Evolutionary conservation across 1,140 invertebrate species (phyloP).

Genomic region (Magallana angulata): DNA sequence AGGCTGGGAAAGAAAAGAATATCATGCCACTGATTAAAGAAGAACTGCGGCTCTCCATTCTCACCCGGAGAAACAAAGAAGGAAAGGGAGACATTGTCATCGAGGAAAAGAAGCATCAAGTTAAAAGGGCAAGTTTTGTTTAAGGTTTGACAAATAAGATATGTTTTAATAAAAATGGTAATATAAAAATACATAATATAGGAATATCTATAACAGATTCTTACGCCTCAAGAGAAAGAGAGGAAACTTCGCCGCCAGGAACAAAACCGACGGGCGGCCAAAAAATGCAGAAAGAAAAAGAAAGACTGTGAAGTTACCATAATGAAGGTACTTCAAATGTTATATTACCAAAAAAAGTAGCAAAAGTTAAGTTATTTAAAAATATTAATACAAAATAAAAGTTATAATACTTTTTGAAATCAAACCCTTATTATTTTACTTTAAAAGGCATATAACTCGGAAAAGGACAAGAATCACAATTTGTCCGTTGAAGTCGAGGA

Average conservation of each 20-base stretch:
- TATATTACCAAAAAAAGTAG: neutral
- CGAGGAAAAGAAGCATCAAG: constrained; percentile 36
- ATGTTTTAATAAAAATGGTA: neutral
- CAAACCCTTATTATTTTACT: neutral
- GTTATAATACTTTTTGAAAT: neutral
- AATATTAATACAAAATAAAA: neutral
- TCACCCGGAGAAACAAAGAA: constrained; percentile 28
- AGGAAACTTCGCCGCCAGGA: constrained; percentile 44
- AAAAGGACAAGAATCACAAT: constrained; percentile 7
- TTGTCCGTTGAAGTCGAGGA: neutral
- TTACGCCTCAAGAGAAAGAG: constrained; percentile 37
- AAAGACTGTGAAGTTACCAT: constrained; percentile 33
- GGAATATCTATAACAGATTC: neutral
- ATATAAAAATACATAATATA: neutral
- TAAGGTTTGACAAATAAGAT: neutral
- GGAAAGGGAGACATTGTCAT: constrained; percentile 41
- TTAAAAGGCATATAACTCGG: constrained; percentile 20
- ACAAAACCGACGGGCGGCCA: constrained; percentile 47
- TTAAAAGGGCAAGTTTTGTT: constrained; percentile 41
- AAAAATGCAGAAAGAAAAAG: constrained; percentile 47
- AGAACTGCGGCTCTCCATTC: constrained; percentile 43
- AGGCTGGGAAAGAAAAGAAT: neutral
- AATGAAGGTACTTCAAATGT: constrained; percentile 22
- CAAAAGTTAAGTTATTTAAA: neutral
- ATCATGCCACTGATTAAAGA: constrained; percentile 45